Evolutionary conservation across 2,888 invertebrate species (phyloP).

Genomic region (Drosophila paramelanica): DNA sequence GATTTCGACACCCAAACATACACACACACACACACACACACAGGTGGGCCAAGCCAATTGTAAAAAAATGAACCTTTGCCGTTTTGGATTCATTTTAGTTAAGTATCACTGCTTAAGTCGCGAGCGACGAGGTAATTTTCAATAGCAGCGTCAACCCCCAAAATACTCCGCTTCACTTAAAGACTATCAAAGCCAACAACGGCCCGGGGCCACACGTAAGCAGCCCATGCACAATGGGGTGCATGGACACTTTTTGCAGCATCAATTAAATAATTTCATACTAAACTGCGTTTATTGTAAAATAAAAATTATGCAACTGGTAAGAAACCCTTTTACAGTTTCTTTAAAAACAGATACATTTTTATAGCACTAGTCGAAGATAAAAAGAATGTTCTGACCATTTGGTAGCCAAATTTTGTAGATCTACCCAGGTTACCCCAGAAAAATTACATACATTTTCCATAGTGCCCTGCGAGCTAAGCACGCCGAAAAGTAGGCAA

Average conservation of each 20-base stretch:
- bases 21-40: background rate
- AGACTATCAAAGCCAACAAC: conserved; percentile 1
- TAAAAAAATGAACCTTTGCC: background rate
- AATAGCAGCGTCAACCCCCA: background rate
- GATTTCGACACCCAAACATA: background rate
- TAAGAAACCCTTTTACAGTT: too few relatives aligned
- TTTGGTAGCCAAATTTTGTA: too few relatives aligned
- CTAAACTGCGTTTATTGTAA: too few relatives aligned
- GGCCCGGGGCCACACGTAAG: background rate
- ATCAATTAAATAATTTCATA: background rate
- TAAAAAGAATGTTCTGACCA: too few relatives aligned
- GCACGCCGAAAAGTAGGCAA: conserved; percentile 7
- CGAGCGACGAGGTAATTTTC: background rate
- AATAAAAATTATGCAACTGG: too few relatives aligned
- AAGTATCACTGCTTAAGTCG: background rate
- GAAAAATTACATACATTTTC: too few relatives aligned
- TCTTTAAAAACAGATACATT: too few relatives aligned
- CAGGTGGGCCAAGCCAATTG: background rate
- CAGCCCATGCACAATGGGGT: background rate
- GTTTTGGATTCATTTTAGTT: background rate
- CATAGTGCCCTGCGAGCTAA: too few relatives aligned
- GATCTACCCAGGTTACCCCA: too few relatives aligned
- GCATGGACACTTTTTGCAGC: background rate
- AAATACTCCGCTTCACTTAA: background rate
- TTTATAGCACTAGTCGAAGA: too few relatives aligned